Evolutionary conservation across 2,888 invertebrate species (phyloP).

Genomic region (Sarcophaga rosellei): DNA sequence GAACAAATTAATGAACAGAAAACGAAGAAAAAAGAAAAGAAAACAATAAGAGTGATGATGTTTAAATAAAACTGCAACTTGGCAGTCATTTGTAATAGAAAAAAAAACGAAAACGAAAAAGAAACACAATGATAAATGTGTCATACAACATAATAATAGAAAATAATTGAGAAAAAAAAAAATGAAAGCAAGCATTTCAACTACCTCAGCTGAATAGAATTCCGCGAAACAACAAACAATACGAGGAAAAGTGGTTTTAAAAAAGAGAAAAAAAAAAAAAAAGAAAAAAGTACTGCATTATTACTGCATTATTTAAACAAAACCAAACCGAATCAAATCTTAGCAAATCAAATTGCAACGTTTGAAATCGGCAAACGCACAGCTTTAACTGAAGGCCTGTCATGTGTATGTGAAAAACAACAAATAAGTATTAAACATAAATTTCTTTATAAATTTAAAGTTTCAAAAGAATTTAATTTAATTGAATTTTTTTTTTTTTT

Average conservation of each 20-base stretch:
- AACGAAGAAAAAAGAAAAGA: background rate
- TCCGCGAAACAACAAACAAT: slow-evolving; percentile 17
- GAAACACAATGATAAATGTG: slow-evolving; percentile 25
- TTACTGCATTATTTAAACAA: slow-evolving; percentile 36
- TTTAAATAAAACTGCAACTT: too few species aligned
- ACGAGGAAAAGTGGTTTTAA: background rate
- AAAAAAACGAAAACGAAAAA: background rate
- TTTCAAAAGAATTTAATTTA: background rate
- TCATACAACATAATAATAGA: background rate
- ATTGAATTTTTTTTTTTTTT: too few species aligned
- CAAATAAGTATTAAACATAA: background rate
- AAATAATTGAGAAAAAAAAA: slow-evolving; percentile 21
- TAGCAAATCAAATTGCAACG: slow-evolving; percentile 6
- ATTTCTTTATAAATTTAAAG: background rate
- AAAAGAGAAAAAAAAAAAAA: background rate
- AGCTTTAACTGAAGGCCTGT: slow-evolving; percentile 14
- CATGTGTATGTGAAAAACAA: slow-evolving; percentile 44
- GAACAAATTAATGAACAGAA: background rate
- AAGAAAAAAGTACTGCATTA: slow-evolving; percentile 50
- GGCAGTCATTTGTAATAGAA: background rate
- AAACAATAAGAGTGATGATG: too few species aligned
- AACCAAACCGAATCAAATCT: background rate
- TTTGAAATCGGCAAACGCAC: background rate
- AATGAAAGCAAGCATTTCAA: slow-evolving; percentile 23
- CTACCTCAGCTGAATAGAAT: slow-evolving; percentile 47